Evolutionary conservation across 2,113 vertebrate genomes (phyloP), one percentile per base, ranked within the genome.

Genomic region (Psettodes erumei): DNA sequence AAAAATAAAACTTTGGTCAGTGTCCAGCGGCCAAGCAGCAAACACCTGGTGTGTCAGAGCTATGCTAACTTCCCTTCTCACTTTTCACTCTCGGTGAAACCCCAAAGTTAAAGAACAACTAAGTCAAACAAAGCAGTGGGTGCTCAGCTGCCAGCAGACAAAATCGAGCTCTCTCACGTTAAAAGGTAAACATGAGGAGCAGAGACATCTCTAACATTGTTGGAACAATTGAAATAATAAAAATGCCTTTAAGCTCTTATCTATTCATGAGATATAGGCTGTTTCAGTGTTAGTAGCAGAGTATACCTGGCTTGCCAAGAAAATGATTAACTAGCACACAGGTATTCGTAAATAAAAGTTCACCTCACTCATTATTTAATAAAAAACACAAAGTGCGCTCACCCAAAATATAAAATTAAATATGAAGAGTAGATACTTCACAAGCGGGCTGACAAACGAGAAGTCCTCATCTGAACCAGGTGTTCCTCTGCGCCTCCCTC

Each of bases 371-470:
- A 27, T 3, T n/a, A 16, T 40, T 56, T 28, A 7, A 43, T 28
- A 10, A 35, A 27, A 2, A 33, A 5, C 25, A 7, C 0, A 9
- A 40, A 47, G 1, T 43, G n/a, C 10, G 93, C 97, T 98, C 91
- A 99, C 97, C 97, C 97, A 99, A 77, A 98, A 98, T 28, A 98
- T 79, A 74, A 95, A 92, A 87, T 98, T 99, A 88, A 97, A 98
- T 59, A 96, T 71, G 89, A 97, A 98, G 4, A 99, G 95, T 27
- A 97, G 91, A 84, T 96, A 98, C 86, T 99, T 99, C 67, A 95
- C 95, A 74, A 94, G 77, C 3, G 94, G 95, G 55, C 92, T 97
- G 83, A 98, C 95, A 86, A 95, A 96, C 6, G 92, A 91, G 89
- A 93, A 97, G 47, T 96, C 94, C n/a, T 95, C 86, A 54, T 88